Conservation (phyloP, 2,888 invertebrate genomes). For the Ypsolopha scabrella region DNA sequence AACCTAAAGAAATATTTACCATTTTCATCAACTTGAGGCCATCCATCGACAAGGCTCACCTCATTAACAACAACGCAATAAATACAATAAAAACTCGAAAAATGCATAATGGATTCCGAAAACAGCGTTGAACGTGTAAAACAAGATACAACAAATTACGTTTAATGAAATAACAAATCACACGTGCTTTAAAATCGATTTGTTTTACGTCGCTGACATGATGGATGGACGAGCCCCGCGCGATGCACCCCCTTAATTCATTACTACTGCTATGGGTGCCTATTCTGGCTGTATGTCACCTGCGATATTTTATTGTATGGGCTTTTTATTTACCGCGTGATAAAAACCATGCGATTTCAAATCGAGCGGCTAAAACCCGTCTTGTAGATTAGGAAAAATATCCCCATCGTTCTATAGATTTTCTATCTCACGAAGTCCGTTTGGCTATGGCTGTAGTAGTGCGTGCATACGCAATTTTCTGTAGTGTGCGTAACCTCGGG, state of each 20-base stretch:
- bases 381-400: too few relatives aligned
- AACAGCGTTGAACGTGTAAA: background rate
- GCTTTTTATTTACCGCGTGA: too few relatives aligned
- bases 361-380: too few relatives aligned
- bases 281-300: slow-evolving; percentile 26
- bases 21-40: too few relatives aligned
- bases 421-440: too few relatives aligned
- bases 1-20: too few relatives aligned
- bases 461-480: too few relatives aligned
- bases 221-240: slow-evolving; percentile 41
- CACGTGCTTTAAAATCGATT: slow-evolving; percentile 52
- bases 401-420: too few relatives aligned
- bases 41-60: background rate
- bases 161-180: slow-evolving; percentile 27
- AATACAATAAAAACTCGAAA: background rate
- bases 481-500: too few relatives aligned
- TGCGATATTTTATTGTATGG: slow-evolving; percentile 9
- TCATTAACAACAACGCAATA: background rate
- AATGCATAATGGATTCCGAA: background rate
- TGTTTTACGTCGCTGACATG: slow-evolving; percentile 42
- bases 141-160: slow-evolving; percentile 6
- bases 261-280: too few relatives aligned
- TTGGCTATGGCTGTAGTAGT: too few relatives aligned
- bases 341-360: too few relatives aligned
- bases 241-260: slow-evolving; percentile 28